Conservation (phyloP, 1,140 invertebrate genomes). For the Ips nitidus region DNA sequence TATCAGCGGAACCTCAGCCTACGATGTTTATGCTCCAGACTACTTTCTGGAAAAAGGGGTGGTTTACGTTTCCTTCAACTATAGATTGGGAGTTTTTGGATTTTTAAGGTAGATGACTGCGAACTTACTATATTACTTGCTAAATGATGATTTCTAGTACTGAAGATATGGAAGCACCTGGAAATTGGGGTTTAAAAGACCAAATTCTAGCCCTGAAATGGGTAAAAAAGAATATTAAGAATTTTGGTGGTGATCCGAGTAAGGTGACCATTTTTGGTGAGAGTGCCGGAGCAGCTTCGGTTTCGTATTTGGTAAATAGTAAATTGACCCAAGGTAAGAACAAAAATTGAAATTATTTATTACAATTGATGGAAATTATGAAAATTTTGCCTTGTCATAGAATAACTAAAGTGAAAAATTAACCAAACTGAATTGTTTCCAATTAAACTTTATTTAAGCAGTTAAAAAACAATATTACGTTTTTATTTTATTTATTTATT, state of each 20-base stretch:
- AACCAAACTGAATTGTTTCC: neutral
- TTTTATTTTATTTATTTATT: too few species aligned
- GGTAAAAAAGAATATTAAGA: constrained; percentile 51
- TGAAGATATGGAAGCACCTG: constrained; percentile 46
- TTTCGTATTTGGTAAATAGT: constrained; percentile 25
- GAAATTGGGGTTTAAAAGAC: constrained; percentile 57
- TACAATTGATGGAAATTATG: neutral
- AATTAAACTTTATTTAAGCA: neutral
- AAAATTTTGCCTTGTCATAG: neutral
- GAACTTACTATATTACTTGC: neutral
- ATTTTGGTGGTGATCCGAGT: constrained; percentile 42
- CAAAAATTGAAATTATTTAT: neutral
- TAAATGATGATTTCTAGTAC: constrained; percentile 22
- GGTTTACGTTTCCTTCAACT: constrained; percentile 59
- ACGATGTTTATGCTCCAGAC: constrained; percentile 46
- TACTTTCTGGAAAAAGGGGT: constrained; percentile 55
- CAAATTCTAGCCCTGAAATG: constrained; percentile 53
- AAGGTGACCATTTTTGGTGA: constrained; percentile 39
- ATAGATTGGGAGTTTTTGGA: constrained; percentile 53
- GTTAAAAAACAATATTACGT: too few species aligned
- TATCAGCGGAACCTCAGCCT: constrained; percentile 38
- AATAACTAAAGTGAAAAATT: neutral
- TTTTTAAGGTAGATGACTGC: constrained; percentile 25
- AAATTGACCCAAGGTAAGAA: constrained; percentile 19
- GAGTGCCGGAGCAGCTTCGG: constrained; percentile 33